Evolutionary conservation across 2,888 invertebrate genomes (phyloP).

Genomic region (Hypercompe scribonia): DNA sequence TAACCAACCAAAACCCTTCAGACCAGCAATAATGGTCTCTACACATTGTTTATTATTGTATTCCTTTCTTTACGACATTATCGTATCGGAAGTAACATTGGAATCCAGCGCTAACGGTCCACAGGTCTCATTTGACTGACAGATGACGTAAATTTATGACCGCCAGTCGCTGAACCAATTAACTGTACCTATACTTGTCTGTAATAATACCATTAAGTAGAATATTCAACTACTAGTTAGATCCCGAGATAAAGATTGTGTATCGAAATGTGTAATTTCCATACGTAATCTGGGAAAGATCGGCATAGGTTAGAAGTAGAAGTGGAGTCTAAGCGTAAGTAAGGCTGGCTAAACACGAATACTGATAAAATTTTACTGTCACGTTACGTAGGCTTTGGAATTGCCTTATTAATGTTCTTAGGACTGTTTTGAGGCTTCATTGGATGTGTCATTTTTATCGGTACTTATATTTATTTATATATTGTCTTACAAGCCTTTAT

Average conservation of each 20-base stretch:
- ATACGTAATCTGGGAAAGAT: conserved; percentile 43
- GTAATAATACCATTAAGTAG: conserved; percentile 46
- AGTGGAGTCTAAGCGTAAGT: conserved; percentile 7
- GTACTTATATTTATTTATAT: background rate
- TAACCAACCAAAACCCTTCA: background rate
- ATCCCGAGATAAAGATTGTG: conserved; percentile 38
- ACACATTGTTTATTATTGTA: background rate
- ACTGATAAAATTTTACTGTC: conserved; percentile 1
- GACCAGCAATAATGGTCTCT: background rate
- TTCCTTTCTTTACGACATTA: background rate
- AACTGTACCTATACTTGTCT: conserved; percentile 59
- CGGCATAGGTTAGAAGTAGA: conserved; percentile 16
- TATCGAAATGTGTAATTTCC: conserved; percentile 44
- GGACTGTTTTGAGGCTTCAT: background rate
- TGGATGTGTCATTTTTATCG: background rate
- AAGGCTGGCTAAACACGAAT: background rate
- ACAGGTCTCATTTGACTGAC: conserved; percentile 70
- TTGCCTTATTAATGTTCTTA: background rate
- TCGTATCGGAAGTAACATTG: conserved; percentile 41
- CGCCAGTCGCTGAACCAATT: conserved; percentile 65
- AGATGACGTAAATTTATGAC: conserved; percentile 76
- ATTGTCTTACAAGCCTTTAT: background rate
- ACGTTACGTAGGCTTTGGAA: background rate
- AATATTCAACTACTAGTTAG: conserved; percentile 45
- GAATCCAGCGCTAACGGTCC: conserved; percentile 67